A percentile compares a stretch with the other conserved stretches of the same genome.
Conservation (phyloP, 2,797 vertebrate genomes). For the Lycodopsis pacificus region DNA sequence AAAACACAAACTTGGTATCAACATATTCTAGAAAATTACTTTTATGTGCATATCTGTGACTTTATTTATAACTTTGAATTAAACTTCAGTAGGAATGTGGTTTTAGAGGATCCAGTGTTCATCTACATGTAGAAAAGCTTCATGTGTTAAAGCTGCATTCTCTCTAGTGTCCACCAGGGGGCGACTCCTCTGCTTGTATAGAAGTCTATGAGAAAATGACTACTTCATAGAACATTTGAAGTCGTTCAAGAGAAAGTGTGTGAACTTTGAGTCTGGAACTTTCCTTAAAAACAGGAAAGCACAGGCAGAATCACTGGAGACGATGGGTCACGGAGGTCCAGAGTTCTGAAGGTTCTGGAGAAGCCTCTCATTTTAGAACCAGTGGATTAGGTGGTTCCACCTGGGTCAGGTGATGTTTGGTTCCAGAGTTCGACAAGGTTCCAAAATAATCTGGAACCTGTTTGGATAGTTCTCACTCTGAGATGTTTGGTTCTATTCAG, state of each 20-base stretch:
- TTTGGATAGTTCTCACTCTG: neutral
- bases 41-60: neutral
- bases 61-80: neutral
- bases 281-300: no score
- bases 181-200: neutral
- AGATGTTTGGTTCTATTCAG: neutral
- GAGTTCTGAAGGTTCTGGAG: no score
- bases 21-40: conserved; percentile 1
- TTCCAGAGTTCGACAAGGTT: neutral
- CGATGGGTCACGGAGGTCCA: no score
- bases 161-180: neutral
- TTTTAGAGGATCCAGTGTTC: neutral
- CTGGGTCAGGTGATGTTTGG: no score
- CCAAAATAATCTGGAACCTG: neutral
- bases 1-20: conserved; percentile 1
- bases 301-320: no score
- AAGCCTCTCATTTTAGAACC: no score
- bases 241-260: no score
- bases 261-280: no score
- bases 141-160: neutral
- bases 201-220: neutral
- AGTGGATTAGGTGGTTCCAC: no score
- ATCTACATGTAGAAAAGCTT: neutral
- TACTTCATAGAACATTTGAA: no score
- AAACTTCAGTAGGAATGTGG: neutral